These are phyloP conservation scores for Autographa pulchrina DNA, from an alignment of 2,888 invertebrate species.

Conservation along the genomic window DNA sequence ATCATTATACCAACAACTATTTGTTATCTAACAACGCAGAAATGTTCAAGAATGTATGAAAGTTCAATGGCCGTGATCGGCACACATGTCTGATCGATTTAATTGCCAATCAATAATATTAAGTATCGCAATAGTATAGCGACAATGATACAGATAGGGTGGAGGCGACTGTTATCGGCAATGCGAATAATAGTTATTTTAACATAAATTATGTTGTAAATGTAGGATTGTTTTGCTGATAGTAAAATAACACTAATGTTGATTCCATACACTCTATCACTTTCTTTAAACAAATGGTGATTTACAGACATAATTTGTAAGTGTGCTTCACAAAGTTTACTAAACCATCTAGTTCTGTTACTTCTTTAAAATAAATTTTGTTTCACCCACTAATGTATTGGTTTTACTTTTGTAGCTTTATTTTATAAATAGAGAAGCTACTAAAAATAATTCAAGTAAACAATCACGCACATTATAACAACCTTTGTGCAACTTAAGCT, in stretches of 20 bases:
- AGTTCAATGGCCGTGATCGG: conserved; percentile 70
- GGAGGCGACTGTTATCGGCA: conserved; percentile 20
- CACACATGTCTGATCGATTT: conserved; percentile 72
- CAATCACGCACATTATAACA: no score
- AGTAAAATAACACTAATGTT: not conserved
- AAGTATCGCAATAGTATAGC: conserved; percentile 41
- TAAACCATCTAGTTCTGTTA: no score
- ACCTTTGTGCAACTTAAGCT: not conserved
- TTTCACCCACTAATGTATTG: no score
- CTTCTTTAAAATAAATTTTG: no score
- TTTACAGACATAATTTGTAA: not conserved
- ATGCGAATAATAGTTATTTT: not conserved
- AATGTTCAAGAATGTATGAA: conserved; percentile 41
- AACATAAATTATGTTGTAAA: not conserved
- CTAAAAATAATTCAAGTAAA: no score
- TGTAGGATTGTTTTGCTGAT: not conserved
- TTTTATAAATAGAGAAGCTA: no score
- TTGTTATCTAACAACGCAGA: conserved; percentile 29
- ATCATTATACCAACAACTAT: conserved; percentile 21
- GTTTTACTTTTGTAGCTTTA: no score
- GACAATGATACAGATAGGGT: conserved; percentile 39
- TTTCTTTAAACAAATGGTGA: no score
- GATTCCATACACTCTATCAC: no score
- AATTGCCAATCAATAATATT: conserved; percentile 77
- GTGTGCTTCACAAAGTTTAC: not conserved